Conservation (phyloP, 2,797 vertebrate genomes). For the Lithobates pipiens region DNA sequence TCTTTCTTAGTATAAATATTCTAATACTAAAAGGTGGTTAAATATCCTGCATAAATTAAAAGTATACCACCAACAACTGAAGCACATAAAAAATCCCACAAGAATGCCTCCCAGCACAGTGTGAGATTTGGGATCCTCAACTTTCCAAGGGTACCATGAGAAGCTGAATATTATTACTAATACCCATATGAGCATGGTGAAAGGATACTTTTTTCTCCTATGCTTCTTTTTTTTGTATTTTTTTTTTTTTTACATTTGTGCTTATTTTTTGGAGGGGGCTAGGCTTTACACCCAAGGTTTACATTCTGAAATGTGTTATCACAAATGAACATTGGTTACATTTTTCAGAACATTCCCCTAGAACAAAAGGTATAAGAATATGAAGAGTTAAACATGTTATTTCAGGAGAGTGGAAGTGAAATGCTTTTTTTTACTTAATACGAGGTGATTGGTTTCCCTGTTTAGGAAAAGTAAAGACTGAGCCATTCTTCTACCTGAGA, state of each 20-base stretch:
- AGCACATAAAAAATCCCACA: not conserved
- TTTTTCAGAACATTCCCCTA: not conserved
- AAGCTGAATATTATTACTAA: not conserved
- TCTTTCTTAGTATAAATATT: too few relatives aligned
- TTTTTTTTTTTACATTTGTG: not conserved
- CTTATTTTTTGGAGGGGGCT: not conserved
- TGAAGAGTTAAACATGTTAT: constrained; percentile 36
- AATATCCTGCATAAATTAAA: not conserved
- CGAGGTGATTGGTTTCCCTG: constrained; percentile 54
- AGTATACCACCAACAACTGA: not conserved
- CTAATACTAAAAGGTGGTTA: too few relatives aligned
- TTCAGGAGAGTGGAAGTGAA: not conserved
- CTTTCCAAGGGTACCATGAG: too few relatives aligned
- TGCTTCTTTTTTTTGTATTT: not conserved
- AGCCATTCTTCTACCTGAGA: constrained; percentile 46
- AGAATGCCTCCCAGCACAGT: not conserved
- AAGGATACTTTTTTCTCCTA: not conserved
- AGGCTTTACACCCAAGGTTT: too few relatives aligned
- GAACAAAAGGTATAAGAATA: not conserved
- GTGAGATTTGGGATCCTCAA: too few relatives aligned
- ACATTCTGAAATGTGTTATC: not conserved
- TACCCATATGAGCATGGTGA: too few relatives aligned
- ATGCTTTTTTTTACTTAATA: constrained; percentile 13
- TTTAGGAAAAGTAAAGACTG: constrained; percentile 48
- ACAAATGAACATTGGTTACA: not conserved